Evolutionary conservation across 2,888 invertebrate species (phyloP), one percentile per base, ranked within the genome.

Genomic region (Harmothoe impar): DNA sequence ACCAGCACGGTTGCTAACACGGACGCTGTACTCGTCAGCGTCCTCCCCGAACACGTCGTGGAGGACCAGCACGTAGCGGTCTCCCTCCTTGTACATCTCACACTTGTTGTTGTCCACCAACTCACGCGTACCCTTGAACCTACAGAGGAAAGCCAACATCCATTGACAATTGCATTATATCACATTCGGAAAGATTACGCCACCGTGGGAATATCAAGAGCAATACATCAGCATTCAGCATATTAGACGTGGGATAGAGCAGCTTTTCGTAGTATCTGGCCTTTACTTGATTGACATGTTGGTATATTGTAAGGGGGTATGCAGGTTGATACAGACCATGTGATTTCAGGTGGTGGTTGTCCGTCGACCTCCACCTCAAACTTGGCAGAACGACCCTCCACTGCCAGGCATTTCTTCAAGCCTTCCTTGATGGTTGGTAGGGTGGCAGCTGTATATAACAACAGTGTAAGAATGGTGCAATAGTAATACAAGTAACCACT

Each of bases 31-130:
- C 96, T 99, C 99, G 96, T 99, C 99, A 0, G 99, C 99, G 96
- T 99, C 99, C 95, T 99, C 99, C 0, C 99, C 99, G 96, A 97
- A 99, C 1, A 99, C 98, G 94, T 99, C 98, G 95, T 98, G 97
- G 31, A 99, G 98, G 0, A 98, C 97, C 31, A 99, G 97, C 95
- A 97, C 97, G 95, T 99, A 97, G 0, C 95, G 96, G 94, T 99
- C 96, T 15, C 98, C 99, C 95, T 99, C 99, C 92, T 97, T 97
- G 96, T 98, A 98, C 95, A 99, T 98, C 94, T 98, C 98, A 96
- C 99, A 98, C 92, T 99, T 98, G 77, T 91, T 90, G 0, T 98
- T 97, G 95, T 97, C 98, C 54, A 97, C 97, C 92, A 99, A 98
- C 96, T 99, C 99, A 72, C 99, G 97, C 0, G 98, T 98, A 86